Evolutionary conservation across 2,888 invertebrate genomes (phyloP).

Genomic region (Serripes groenlandicus): DNA sequence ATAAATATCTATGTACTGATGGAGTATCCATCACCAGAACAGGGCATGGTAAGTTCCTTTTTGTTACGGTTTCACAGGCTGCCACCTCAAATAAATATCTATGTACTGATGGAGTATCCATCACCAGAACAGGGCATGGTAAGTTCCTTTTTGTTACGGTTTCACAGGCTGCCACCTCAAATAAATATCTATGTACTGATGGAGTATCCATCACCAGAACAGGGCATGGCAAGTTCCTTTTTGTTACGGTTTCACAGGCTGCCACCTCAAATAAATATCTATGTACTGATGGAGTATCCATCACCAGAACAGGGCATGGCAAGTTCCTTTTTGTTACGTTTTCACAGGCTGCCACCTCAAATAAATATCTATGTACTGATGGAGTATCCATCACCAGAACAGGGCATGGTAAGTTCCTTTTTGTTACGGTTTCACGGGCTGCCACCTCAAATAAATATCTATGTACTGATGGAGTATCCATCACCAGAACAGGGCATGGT

Average conservation of each 20-base stretch:
- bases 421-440: too few species aligned
- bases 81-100: background rate
- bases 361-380: conserved; percentile 2
- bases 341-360: background rate
- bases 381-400: background rate
- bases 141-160: too few species aligned
- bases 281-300: background rate
- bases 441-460: background rate
- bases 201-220: background rate
- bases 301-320: background rate
- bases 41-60: background rate
- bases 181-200: conserved; percentile 2
- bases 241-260: too few species aligned
- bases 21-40: background rate
- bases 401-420: background rate
- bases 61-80: too few species aligned
- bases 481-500: background rate
- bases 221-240: background rate
- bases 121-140: background rate
- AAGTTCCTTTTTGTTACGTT: too few species aligned
- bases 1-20: conserved; percentile 2
- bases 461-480: background rate
- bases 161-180: background rate
- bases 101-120: background rate
- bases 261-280: background rate